Percentiles rank a stretch among this genome's conserved stretches.
phyloP scores from a whole-genome alignment of 2,113 vertebrate genomes.

The Lagopus leucura region DNA sequence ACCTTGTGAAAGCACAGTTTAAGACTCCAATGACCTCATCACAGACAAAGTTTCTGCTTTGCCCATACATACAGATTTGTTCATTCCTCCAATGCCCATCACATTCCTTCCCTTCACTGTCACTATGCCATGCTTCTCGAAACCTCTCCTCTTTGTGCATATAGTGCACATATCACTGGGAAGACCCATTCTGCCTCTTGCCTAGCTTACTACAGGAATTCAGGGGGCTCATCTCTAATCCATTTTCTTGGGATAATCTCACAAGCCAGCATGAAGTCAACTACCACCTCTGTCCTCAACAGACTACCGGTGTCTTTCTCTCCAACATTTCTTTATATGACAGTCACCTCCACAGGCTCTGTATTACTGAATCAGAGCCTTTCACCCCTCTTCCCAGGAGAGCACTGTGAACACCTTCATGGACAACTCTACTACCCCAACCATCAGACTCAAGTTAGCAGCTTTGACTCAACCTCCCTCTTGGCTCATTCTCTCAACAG shows the following conservation, averaged over 20 bases:
- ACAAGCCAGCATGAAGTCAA: background rate
- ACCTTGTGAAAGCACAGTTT: background rate
- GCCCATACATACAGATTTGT: background rate
- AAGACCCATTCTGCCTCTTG: background rate
- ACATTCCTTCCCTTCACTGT: background rate
- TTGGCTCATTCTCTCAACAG: background rate
- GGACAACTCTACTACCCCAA: background rate
- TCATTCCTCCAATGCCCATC: background rate
- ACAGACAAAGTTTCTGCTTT: background rate
- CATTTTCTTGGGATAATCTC: background rate
- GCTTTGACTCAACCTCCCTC: background rate
- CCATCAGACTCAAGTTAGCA: background rate
- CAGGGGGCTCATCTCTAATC: background rate
- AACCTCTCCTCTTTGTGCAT: background rate
- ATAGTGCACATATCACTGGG: background rate
- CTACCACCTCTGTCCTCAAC: background rate
- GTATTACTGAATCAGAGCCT: background rate
- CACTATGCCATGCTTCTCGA: background rate
- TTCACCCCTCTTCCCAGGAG: background rate
- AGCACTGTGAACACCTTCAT: fast-evolving
- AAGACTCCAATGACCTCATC: background rate
- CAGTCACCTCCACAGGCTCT: background rate
- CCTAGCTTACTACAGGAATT: background rate
- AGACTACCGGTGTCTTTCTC: background rate
- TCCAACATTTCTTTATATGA: background rate